A percentile compares a stretch with the other conserved stretches of the same genome.
Conservation (phyloP, 2,888 invertebrate genomes). For the Stictocephala bisonia region DNA sequence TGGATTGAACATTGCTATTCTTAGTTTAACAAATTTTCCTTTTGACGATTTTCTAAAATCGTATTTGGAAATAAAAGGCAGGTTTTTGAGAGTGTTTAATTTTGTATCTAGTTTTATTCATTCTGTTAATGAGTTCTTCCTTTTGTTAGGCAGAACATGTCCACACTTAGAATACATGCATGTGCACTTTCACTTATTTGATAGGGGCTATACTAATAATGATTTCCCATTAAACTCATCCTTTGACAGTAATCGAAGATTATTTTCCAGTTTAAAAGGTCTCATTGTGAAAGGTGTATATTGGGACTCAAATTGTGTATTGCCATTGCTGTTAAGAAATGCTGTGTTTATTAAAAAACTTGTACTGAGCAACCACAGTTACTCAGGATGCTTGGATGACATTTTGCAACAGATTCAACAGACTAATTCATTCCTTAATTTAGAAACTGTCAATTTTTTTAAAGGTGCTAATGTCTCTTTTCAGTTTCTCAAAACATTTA, state of each 20-base stretch:
- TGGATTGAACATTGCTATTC: conserved; percentile 4
- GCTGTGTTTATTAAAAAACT: conserved; percentile 26
- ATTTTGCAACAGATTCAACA: neutral
- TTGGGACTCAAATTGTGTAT: conserved; percentile 20
- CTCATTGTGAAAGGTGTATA: conserved; percentile 14
- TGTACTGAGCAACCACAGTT: conserved; percentile 16
- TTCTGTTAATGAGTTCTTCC: conserved; percentile 23
- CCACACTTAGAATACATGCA: conserved; percentile 23
- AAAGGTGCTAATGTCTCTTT: conserved; percentile 22
- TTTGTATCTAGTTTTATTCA: conserved; percentile 28
- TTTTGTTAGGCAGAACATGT: conserved; percentile 9
- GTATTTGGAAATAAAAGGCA: conserved; percentile 31
- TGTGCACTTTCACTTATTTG: conserved; percentile 21
- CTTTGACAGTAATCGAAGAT: neutral
- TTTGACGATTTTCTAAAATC: conserved; percentile 20
- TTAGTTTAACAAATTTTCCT: conserved; percentile 27
- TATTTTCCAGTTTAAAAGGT: conserved; percentile 4
- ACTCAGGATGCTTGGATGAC: conserved; percentile 18
- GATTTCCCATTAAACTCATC: neutral
- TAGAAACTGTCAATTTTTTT: neutral
- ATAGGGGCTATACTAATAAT: neutral
- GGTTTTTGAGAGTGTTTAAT: conserved; percentile 3
- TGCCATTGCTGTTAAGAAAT: conserved; percentile 29
- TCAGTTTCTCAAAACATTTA: neutral
- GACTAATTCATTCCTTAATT: neutral